A percentile compares a stretch with the other conserved stretches of the same genome.
Conservation (phyloP, 2,113 vertebrate species). For the Holacanthus passer region DNA sequence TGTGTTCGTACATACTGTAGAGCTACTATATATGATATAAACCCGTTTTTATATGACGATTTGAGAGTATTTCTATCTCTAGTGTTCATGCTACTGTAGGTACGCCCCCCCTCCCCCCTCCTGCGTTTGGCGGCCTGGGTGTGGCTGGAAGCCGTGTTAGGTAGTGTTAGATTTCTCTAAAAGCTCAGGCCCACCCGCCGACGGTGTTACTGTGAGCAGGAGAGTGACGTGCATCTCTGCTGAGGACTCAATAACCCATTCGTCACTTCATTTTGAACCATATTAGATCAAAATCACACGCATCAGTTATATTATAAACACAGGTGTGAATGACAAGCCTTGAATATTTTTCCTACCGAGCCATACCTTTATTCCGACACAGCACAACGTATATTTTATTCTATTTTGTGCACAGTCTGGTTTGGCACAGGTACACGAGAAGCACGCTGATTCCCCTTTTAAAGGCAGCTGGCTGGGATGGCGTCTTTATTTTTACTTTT, state of each 20-base stretch:
- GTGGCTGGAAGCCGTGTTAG: conserved; percentile 50
- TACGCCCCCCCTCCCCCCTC: conserved; percentile 7
- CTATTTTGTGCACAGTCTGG: conserved; percentile 43
- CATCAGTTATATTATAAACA: too few relatives aligned
- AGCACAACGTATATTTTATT: conserved; percentile 60
- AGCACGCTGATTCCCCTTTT: conserved; percentile 29
- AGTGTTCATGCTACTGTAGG: conserved; percentile 62
- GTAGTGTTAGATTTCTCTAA: conserved; percentile 53
- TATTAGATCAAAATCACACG: neutral
- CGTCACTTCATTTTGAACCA: neutral
- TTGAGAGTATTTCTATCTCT: conserved; percentile 52
- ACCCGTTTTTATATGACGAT: conserved; percentile 58
- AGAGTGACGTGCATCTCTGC: conserved; percentile 41
- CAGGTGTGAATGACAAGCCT: conserved; percentile 14
- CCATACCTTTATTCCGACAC: conserved; percentile 49
- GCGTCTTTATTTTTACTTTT: conserved; percentile 34
- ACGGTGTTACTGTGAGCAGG: conserved; percentile 32
- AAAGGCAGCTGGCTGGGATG: conserved; percentile 65
- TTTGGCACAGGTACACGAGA: conserved; percentile 35
- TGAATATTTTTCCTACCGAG: conserved; percentile 46
- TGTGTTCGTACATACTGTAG: conserved; percentile 76
- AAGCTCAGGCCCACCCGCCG: conserved; percentile 55
- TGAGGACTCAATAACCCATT: conserved; percentile 56
- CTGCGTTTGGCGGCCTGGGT: conserved; percentile 36
- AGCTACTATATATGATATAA: conserved; percentile 71